Percentiles rank a stretch among this genome's conserved stretches.
These are phyloP conservation scores for Orthochromis malagaraziensis DNA, from an alignment of 2,113 vertebrate genomes.

Conservation along the genomic window DNA sequence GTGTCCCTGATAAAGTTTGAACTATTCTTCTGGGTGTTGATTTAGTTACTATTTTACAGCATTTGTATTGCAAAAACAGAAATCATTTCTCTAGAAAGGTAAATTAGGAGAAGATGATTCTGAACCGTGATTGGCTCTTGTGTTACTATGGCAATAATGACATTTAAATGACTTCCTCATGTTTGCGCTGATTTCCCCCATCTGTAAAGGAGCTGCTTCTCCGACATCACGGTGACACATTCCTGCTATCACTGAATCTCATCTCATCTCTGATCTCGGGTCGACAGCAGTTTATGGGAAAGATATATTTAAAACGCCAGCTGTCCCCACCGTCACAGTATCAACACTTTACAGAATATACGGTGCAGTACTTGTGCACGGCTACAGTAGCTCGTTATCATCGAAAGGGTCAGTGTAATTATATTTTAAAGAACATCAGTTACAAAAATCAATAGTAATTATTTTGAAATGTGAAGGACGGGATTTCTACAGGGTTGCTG, in stretches of 20 bases:
- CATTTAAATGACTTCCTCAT: neutral
- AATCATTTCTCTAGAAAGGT: neutral
- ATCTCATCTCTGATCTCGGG: neutral
- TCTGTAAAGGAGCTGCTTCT: neutral
- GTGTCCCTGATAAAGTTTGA: neutral
- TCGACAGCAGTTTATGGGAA: neutral
- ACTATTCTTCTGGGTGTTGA: neutral
- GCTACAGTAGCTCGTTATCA: neutral
- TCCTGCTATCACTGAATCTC: neutral
- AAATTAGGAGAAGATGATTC: neutral
- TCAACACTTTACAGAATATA: neutral
- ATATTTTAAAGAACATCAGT: neutral
- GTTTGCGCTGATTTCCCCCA: neutral
- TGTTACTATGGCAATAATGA: neutral
- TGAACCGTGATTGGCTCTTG: neutral
- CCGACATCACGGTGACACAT: neutral
- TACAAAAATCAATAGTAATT: slow-evolving; percentile 21
- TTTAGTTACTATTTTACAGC: neutral
- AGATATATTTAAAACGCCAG: neutral
- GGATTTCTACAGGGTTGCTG: neutral
- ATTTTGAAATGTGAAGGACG: neutral
- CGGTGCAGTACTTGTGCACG: neutral
- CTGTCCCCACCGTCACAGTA: neutral
- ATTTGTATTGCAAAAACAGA: neutral
- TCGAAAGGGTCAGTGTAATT: neutral